Conservation (phyloP, 2,888 invertebrate species). For the Eupithecia exiguata region DNA sequence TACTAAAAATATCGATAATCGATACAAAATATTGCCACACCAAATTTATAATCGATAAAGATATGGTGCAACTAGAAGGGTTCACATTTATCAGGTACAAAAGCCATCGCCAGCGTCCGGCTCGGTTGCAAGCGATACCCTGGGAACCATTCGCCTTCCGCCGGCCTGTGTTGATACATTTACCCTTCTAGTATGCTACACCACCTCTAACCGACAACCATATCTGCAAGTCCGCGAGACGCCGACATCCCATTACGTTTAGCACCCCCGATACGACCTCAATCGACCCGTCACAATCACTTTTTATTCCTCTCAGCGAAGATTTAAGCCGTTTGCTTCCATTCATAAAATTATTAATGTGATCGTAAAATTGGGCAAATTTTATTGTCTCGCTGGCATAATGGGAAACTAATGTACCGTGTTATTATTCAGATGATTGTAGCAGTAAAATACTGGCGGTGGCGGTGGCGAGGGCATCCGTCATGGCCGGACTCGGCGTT, state of each 20-base stretch:
- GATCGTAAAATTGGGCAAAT: conserved; percentile 84
- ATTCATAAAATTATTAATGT: conserved; percentile 84
- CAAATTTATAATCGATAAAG: conserved; percentile 36
- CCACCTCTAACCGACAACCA: conserved; percentile 56
- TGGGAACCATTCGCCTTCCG: conserved; percentile 79
- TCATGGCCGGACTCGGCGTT: conserved; percentile 53
- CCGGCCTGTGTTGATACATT: conserved; percentile 52
- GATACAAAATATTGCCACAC: neutral
- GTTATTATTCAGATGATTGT: conserved; percentile 83
- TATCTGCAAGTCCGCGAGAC: conserved; percentile 51
- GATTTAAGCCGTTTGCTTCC: conserved; percentile 79
- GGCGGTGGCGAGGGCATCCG: conserved; percentile 52
- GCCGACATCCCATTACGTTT: conserved; percentile 60
- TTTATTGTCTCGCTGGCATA: conserved; percentile 84
- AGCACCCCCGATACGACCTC: conserved; percentile 74
- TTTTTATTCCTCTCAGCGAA: conserved; percentile 77
- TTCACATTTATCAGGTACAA: conserved; percentile 49
- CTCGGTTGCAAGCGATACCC: conserved; percentile 77
- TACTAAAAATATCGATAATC: conserved; percentile 24
- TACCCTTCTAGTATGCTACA: conserved; percentile 53
- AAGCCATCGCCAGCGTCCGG: conserved; percentile 67
- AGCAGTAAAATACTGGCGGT: conserved; percentile 81
- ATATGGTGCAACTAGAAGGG: conserved; percentile 38
- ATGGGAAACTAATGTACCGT: conserved; percentile 84
- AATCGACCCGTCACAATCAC: conserved; percentile 63